phyloP scores from a whole-genome alignment of 2,888 invertebrate species.

The Schizaphis graminum region DNA sequence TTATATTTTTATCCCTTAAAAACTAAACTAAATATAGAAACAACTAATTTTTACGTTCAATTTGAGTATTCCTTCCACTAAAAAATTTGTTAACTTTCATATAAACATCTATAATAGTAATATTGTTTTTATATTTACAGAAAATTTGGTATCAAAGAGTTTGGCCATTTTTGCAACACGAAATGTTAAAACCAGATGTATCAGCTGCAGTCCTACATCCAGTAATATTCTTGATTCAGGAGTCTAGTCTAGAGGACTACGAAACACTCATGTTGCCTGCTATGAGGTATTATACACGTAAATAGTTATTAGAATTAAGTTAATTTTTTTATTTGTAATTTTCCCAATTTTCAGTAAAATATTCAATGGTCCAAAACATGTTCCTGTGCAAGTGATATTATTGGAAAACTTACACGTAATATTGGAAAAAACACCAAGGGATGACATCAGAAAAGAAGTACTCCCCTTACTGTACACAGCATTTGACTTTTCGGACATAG shows the following conservation, averaged over 20 bases:
- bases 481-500: conserved; percentile 88
- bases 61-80: neutral
- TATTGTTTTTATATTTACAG: conserved; percentile 74
- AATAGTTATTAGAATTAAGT: neutral
- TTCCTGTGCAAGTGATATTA: conserved; percentile 88
- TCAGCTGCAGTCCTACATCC: conserved; percentile 88
- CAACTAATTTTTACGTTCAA: neutral
- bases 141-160: conserved; percentile 96
- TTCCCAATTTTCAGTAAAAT: conserved; percentile 75
- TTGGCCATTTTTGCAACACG: conserved; percentile 89
- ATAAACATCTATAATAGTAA: neutral
- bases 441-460: conserved; percentile 85
- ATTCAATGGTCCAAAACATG: conserved; percentile 83
- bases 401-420: conserved; percentile 91
- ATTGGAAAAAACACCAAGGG: conserved; percentile 86
- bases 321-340: neutral
- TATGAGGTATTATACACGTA: conserved; percentile 79
- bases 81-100: neutral
- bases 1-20: neutral
- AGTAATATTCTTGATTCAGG: conserved; percentile 85
- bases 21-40: neutral
- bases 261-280: conserved; percentile 85
- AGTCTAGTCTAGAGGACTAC: conserved; percentile 84
- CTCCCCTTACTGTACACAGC: conserved; percentile 88
- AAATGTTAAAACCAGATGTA: conserved; percentile 88